phyloP scores from a whole-genome alignment of 1,140 invertebrate genomes.

The Leptoteleia sp. region DNA sequence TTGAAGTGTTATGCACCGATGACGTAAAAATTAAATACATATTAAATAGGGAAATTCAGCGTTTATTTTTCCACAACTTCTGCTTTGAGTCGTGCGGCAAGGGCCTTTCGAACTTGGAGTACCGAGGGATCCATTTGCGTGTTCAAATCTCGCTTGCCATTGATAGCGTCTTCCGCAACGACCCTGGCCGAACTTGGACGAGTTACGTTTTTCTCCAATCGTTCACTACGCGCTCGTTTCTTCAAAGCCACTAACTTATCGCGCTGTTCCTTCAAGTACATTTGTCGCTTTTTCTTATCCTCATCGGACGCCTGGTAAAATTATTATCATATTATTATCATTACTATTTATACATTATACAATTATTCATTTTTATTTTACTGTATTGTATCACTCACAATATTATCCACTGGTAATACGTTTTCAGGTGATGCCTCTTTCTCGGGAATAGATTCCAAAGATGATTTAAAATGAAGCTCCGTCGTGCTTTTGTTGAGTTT shows the following conservation, averaged over 20 bases:
- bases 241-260: slow-evolving; percentile 95
- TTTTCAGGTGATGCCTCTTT: slow-evolving; percentile 37
- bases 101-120: slow-evolving; percentile 88
- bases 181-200: slow-evolving; percentile 77
- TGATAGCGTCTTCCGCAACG: slow-evolving; percentile 76
- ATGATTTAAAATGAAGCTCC: slow-evolving; percentile 45
- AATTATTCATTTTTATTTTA: too few relatives aligned
- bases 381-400: slow-evolving; percentile 27
- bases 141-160: slow-evolving; percentile 72
- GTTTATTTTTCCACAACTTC: slow-evolving; percentile 84
- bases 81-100: slow-evolving; percentile 90
- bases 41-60: too few relatives aligned
- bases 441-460: slow-evolving; percentile 51
- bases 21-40: too few relatives aligned
- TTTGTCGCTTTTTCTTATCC: slow-evolving; percentile 89
- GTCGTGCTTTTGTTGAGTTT: slow-evolving; percentile 45
- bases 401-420: slow-evolving; percentile 16
- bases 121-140: slow-evolving; percentile 82
- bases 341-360: too few relatives aligned
- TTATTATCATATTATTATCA: too few relatives aligned
- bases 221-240: slow-evolving; percentile 90
- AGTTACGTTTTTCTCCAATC: slow-evolving; percentile 83
- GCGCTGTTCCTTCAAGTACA: slow-evolving; percentile 92
- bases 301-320: slow-evolving; percentile 78
- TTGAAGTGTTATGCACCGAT: too few relatives aligned